These are phyloP conservation scores for Hemibagrus guttatus DNA, from an alignment of 2,797 vertebrate species.

Conservation along the genomic window DNA sequence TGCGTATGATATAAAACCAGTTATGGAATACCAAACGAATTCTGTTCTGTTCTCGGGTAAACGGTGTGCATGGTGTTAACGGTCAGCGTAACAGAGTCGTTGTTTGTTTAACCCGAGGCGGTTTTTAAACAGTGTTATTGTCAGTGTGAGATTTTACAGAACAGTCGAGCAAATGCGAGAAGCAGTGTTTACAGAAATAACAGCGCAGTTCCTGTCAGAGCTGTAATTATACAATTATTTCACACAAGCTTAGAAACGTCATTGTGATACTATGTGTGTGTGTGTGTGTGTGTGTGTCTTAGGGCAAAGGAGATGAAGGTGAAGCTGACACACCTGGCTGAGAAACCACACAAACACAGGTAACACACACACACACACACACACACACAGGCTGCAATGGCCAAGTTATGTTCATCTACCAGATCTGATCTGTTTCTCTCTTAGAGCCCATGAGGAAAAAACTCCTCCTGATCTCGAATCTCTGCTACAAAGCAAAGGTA, in stretches of 20 bases:
- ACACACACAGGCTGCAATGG: neutral
- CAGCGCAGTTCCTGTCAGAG: neutral
- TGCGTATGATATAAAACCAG: too few relatives aligned
- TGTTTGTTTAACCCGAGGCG: neutral
- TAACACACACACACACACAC: constrained; percentile 48
- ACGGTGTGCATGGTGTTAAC: neutral
- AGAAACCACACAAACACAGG: constrained; percentile 69
- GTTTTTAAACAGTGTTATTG: neutral
- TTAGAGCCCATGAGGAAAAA: constrained; percentile 66
- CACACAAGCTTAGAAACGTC: neutral
- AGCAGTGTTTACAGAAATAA: too few relatives aligned
- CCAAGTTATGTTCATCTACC: neutral
- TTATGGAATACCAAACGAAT: too few relatives aligned
- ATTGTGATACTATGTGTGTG: neutral
- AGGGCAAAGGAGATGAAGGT: constrained; percentile 77
- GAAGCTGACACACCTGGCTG: constrained; percentile 71
- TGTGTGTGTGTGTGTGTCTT: constrained; percentile 55
- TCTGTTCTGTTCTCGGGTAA: neutral
- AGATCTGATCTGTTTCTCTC: neutral
- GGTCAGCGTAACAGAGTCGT: neutral
- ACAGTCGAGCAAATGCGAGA: neutral
- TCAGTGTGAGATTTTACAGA: neutral
- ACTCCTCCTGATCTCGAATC: constrained; percentile 67
- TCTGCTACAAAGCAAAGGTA: constrained; percentile 70
- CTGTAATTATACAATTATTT: neutral